Evolutionary conservation across 2,797 vertebrate species (phyloP), one percentile per base, ranked within the genome.

Genomic region (Myripristis jacobus): DNA sequence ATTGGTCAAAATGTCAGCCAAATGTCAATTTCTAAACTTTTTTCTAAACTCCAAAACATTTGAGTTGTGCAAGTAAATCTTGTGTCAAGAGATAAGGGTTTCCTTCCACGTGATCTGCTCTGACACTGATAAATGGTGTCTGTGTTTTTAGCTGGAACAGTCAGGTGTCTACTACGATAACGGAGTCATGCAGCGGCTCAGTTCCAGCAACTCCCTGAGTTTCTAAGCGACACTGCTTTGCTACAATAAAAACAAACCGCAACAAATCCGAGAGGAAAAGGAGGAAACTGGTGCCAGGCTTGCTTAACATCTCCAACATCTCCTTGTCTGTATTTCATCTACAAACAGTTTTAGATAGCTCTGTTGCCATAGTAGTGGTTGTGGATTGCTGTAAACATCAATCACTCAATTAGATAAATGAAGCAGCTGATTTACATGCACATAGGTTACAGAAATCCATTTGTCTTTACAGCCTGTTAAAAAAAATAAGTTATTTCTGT

Each of bases 151-250:
- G 73, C 64, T 55, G 21, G 1, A 67, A 36, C 41, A 12, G 50
- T 81, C 79, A 79, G 82, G 83, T 86, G 83, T 89, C 89, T 78
- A 69, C 70, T 64, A 16, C 27, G 65, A 82, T 79, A 82, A 80
- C 66, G 72, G 53, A 50, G 6, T 19, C 53, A 72, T 34, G 53
- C 61, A 55, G 55, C 38, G 1, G 54, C 72, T 44, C 24, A 25
- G 34, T 73, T 77, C 73, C 59, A 46, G 11, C 78, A 76, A 47
- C 53, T 52, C 50, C 29, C 36, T 61, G 38, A 7, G 83, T 84
- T 80, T 82, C 87, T 55, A 34, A 75, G 86, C 47, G 66, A 82
- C 84, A 61, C 18, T n/a, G 43, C 25, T 66, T 15, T n/a, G 43
- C 25, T 66, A 66, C 47, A 73, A 81, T 66, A 79, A 76, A 83